phyloP scores from a whole-genome alignment of 2,113 vertebrate species.

The Osmerus mordax region DNA sequence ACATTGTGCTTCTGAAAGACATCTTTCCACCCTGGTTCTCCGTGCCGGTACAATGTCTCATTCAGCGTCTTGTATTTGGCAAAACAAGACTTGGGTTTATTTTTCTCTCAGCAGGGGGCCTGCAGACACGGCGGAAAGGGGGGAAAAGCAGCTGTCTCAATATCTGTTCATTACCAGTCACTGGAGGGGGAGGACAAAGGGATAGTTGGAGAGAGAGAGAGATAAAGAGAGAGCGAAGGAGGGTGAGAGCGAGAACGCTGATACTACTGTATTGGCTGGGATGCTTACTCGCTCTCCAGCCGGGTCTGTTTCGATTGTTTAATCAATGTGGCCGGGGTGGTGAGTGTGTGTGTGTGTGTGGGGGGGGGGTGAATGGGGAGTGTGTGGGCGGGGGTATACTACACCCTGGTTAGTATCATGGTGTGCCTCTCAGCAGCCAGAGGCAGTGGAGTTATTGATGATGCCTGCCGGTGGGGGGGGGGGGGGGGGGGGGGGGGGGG shows the following conservation, averaged over 20 bases:
- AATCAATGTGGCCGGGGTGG: slow-evolving; percentile 13
- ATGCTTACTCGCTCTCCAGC: slow-evolving; percentile 20
- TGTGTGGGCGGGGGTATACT: slow-evolving; percentile 34
- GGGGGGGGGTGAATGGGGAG: slow-evolving; percentile 28
- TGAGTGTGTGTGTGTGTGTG: not conserved
- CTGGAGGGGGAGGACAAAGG: slow-evolving; percentile 1
- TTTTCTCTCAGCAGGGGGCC: slow-evolving; percentile 25
- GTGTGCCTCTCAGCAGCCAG: slow-evolving; percentile 30
- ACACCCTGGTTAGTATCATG: slow-evolving; percentile 5
- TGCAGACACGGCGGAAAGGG: slow-evolving; percentile 17
- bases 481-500: slow-evolving; percentile 25
- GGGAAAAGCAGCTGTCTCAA: slow-evolving; percentile 30
- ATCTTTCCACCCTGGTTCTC: slow-evolving; percentile 18
- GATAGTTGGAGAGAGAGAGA: slow-evolving; percentile 4
- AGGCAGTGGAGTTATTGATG: slow-evolving; percentile 47
- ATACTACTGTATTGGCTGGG: slow-evolving; percentile 1
- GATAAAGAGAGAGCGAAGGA: slow-evolving; percentile 10
- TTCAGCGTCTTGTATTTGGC: slow-evolving; percentile 30
- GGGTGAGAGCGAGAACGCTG: slow-evolving; percentile 2
- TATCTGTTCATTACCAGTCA: slow-evolving; percentile 35
- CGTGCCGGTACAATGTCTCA: slow-evolving; percentile 21
- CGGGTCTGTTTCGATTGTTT: slow-evolving; percentile 22
- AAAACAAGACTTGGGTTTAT: slow-evolving; percentile 25
- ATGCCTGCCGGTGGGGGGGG: slow-evolving; percentile 14
- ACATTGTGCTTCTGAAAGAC: slow-evolving; percentile 34